Evolutionary conservation across 1,140 invertebrate genomes (phyloP).

Genomic region (Caerostris darwini): DNA sequence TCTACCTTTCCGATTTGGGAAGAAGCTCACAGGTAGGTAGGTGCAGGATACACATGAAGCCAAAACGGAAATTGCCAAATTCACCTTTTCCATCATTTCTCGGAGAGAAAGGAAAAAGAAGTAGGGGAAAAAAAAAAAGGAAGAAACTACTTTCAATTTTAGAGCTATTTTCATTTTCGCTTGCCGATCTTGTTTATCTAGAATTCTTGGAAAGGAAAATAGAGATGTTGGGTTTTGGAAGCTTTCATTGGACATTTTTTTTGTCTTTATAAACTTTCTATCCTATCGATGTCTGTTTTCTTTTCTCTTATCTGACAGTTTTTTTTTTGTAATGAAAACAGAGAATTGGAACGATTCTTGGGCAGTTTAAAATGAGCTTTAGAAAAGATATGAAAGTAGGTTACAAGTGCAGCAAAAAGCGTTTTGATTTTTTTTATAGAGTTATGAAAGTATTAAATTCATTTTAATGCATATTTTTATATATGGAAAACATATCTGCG

Average conservation of each 20-base stretch:
- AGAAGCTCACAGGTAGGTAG: conserved; percentile 9
- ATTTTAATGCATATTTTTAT: no score
- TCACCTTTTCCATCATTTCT: conserved; percentile 37
- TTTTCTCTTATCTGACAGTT: neutral
- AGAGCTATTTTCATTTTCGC: conserved; percentile 63
- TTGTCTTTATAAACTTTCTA: neutral
- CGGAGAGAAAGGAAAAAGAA: conserved; percentile 58
- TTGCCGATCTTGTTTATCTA: neutral
- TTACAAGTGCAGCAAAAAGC: neutral
- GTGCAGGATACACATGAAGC: neutral
- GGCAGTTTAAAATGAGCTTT: neutral
- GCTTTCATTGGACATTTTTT: neutral
- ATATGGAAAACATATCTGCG: no score
- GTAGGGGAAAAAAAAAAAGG: conserved; percentile 42
- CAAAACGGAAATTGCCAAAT: conserved; percentile 66
- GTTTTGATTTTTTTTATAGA: no score
- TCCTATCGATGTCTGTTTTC: neutral
- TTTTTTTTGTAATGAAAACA: neutral
- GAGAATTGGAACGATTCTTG: neutral
- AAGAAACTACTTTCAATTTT: conserved; percentile 60
- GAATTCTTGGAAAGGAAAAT: neutral
- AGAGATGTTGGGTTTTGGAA: neutral
- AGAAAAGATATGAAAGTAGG: neutral
- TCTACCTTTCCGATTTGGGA: conserved; percentile 14
- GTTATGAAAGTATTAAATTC: no score